Conservation (phyloP, 1,140 invertebrate genomes). For the Hetaerina americana region DNA sequence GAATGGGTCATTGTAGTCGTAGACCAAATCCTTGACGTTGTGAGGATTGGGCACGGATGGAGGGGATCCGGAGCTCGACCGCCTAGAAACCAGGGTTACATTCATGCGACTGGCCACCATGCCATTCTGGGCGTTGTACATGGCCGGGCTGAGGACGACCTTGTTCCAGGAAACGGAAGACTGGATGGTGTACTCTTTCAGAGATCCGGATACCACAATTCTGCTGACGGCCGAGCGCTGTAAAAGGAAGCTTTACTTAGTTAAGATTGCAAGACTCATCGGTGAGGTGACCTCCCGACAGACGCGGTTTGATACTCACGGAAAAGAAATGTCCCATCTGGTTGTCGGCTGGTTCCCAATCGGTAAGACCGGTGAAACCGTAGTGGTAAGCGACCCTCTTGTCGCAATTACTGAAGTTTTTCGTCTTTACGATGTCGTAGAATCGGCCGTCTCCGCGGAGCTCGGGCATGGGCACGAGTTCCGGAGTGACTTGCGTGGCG, state of each 20-base stretch:
- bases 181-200: conserved; percentile 42
- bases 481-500: conserved; percentile 28
- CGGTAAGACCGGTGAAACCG: conserved; percentile 35
- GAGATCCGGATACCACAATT: conserved; percentile 36
- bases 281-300: too few species aligned
- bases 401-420: conserved; percentile 47
- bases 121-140: conserved; percentile 35
- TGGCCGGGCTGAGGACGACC: conserved; percentile 36
- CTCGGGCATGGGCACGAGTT: conserved; percentile 34
- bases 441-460: conserved; percentile 29
- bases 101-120: conserved; percentile 44
- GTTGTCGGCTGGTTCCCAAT: conserved; percentile 36
- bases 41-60: conserved; percentile 23
- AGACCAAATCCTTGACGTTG: conserved; percentile 39
- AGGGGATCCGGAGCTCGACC: conserved; percentile 15
- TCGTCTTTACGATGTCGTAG: conserved; percentile 48
- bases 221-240: conserved; percentile 37
- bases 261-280: too few species aligned
- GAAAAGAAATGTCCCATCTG: conserved; percentile 39
- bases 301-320: conserved; percentile 25
- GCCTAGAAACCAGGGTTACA: conserved; percentile 32
- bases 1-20: conserved; percentile 28
- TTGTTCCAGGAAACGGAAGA: conserved; percentile 42
- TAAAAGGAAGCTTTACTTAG: conserved; percentile 15
- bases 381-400: conserved; percentile 43